Conservation (phyloP, 2,113 vertebrate species). For the Rhabdomys dilectus region DNA sequence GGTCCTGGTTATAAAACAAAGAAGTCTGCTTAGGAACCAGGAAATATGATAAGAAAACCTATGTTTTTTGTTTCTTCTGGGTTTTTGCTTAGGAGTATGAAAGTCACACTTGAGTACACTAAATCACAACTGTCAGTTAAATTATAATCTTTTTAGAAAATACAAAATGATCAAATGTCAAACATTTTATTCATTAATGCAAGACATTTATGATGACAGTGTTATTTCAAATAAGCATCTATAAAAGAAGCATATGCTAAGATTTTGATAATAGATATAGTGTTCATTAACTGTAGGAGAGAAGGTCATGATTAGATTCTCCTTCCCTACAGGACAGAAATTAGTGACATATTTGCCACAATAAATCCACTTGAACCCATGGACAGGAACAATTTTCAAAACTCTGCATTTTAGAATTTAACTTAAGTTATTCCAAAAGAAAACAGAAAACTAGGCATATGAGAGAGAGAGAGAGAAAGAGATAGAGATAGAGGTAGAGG, state of each 20-base stretch:
- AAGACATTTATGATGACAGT: neutral
- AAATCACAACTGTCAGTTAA: neutral
- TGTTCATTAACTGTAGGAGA: neutral
- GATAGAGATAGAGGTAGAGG: too few relatives aligned
- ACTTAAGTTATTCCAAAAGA: neutral
- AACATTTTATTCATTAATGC: neutral
- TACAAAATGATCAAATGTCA: neutral
- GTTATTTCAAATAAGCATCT: neutral
- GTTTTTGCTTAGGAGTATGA: neutral
- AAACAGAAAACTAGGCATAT: neutral
- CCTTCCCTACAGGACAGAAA: neutral
- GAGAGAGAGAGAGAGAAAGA: too few relatives aligned
- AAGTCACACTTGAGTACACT: neutral
- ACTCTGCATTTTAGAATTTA: neutral
- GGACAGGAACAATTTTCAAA: neutral
- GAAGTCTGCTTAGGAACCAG: neutral
- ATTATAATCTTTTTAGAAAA: neutral
- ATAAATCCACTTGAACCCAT: neutral
- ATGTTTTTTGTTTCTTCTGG: neutral
- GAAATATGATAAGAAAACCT: neutral
- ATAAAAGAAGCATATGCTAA: neutral
- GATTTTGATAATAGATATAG: neutral
- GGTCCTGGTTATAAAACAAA: neutral
- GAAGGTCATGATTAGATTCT: neutral
- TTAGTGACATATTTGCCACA: neutral